Percentiles rank a stretch among this genome's conserved stretches.
Evolutionary conservation across 2,888 invertebrate genomes (phyloP).

Genomic region (Belgica antarctica): DNA sequence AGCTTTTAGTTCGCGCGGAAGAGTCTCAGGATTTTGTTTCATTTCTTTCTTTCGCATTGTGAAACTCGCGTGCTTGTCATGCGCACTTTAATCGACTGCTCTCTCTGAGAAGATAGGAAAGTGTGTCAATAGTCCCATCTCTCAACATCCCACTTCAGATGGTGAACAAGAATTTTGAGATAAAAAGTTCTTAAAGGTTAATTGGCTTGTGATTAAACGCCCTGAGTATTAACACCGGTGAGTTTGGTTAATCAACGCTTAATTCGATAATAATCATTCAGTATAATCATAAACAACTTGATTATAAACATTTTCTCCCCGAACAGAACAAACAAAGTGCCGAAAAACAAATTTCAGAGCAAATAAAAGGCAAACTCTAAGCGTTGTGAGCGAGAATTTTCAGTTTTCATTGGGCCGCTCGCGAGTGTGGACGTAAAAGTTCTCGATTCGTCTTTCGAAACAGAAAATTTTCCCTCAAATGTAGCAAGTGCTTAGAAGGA

Average conservation of each 20-base stretch:
- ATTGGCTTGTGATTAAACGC: too few species aligned
- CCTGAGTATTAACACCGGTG: too few species aligned
- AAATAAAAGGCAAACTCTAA: too few species aligned
- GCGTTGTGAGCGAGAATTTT: constrained; percentile 5
- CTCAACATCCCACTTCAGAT: constrained; percentile 6
- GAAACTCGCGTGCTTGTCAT: not conserved
- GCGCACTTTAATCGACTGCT: not conserved
- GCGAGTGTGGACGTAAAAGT: constrained; percentile 13
- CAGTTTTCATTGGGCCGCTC: constrained; percentile 34
- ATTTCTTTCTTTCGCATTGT: too few species aligned
- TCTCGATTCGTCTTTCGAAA: not conserved
- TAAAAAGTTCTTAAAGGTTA: not conserved
- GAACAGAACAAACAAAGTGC: not conserved
- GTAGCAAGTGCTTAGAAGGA: not conserved
- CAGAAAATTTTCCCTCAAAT: not conserved
- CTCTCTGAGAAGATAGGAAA: not conserved
- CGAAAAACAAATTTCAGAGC: constrained; percentile 3
- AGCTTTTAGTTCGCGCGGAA: not conserved
- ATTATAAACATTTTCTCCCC: constrained; percentile 2
- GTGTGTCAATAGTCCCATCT: constrained; percentile 16
- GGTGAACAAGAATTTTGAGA: not conserved
- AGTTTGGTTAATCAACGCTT: not conserved
- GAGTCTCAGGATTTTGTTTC: not conserved
- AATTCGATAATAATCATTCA: not conserved
- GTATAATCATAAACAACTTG: not conserved